A percentile compares a stretch with the other conserved stretches of the same genome.
phyloP scores from a whole-genome alignment of 2,888 invertebrate species.

The Gastracanthus pulcherrimus region DNA sequence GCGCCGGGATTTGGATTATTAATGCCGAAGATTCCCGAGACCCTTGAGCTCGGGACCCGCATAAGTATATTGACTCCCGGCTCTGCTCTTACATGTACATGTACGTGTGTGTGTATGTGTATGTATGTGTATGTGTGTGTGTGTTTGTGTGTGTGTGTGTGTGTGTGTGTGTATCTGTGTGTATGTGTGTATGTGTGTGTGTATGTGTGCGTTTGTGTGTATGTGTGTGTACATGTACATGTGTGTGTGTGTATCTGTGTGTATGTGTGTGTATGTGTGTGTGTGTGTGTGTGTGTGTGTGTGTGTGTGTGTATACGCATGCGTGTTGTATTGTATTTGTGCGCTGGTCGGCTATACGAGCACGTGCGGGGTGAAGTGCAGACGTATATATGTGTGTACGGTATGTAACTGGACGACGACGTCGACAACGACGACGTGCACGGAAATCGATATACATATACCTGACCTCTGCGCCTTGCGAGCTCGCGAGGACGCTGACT shows the following conservation, averaged over 20 bases:
- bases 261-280: not conserved
- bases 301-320: too few species aligned
- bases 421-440: constrained; percentile 4
- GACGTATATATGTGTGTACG: not conserved
- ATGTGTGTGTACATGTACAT: not conserved
- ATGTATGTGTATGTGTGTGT: not conserved
- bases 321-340: not conserved
- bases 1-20: constrained; percentile 56
- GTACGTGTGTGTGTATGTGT: not conserved
- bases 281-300: too few species aligned
- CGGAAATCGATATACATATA: constrained; percentile 49
- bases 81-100: not conserved
- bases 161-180: not conserved
- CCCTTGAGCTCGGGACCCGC: not conserved
- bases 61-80: constrained; percentile 47
- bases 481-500: not conserved
- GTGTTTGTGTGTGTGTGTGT: not conserved
- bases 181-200: too few species aligned
- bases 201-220: too few species aligned
- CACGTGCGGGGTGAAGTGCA: constrained; percentile 3
- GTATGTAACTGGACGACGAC: too few species aligned
- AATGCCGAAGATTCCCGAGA: constrained; percentile 54
- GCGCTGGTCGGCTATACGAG: not conserved
- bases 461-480: constrained; percentile 40
- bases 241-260: too few species aligned